Percentiles rank a stretch among this genome's conserved stretches.
These are phyloP conservation scores for Hydropsyche tenuis DNA, from an alignment of 1,140 invertebrate genomes.

Conservation along the genomic window DNA sequence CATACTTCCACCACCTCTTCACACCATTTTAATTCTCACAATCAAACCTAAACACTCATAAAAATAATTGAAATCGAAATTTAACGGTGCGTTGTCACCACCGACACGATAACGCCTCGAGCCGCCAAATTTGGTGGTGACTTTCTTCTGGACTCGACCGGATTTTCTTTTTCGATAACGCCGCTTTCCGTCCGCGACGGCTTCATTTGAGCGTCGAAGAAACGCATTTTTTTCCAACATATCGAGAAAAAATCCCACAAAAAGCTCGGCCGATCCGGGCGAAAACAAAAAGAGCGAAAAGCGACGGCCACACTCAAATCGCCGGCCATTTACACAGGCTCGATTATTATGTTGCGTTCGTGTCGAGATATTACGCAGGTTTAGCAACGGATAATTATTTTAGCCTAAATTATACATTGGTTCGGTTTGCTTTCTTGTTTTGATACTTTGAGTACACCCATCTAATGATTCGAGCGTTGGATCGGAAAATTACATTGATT, in stretches of 20 bases:
- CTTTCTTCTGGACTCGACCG: conserved; percentile 15
- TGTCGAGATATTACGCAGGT: conserved; percentile 19
- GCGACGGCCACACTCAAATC: background rate
- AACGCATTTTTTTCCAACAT: background rate
- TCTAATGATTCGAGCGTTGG: no score
- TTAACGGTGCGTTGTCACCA: background rate
- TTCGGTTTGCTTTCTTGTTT: background rate
- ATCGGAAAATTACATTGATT: no score
- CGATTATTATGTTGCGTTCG: background rate
- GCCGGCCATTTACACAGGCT: conserved; percentile 6
- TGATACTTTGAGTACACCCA: no score
- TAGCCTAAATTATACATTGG: conserved; percentile 31
- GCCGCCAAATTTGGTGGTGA: background rate
- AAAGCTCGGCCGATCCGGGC: background rate
- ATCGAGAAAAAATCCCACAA: background rate
- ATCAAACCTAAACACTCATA: no score
- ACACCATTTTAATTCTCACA: no score
- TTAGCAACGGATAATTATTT: conserved; percentile 34
- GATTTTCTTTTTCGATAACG: conserved; percentile 8
- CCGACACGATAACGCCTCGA: no score
- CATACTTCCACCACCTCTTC: no score
- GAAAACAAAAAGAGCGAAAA: no score
- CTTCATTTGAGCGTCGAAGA: background rate
- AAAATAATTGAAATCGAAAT: background rate
- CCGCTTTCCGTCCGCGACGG: background rate